Base-by-base conservation (phyloP, 2,888 invertebrate genomes). In the Clivina fossor region DNA sequence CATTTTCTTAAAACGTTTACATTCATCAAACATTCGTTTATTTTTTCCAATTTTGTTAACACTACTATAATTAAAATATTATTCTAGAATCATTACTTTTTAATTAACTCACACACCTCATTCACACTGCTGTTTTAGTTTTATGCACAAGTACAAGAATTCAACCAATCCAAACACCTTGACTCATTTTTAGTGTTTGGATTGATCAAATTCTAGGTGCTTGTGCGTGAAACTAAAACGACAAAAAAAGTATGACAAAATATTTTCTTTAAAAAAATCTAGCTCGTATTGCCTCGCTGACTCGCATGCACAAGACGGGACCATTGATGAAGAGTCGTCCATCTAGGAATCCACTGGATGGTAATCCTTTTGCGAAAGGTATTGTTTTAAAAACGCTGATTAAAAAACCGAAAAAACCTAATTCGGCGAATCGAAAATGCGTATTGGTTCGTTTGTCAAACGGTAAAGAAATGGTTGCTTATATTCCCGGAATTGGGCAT, bases 391-490 rank as follows among this genome's bases (percentile, higher is more conserved):
- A 90, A 72, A 92, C 93, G 0, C 68, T 99, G 1, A 91, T 98
- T 53, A 96, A 91, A 71, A 99, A 99, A 69, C 99, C 99, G 0
- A 98, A 95, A 74, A 99, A 99, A 71, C 99, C 99, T 0, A 99
- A 99, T 76, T 99, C 98, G 0, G 99, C 98, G 0, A 99, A 99
- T 77, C 82, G 99, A 63, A 97, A 97, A 73, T 99, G 98, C 76
- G 98, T 95, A n/a, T 73, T 96, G 49, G 92, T 99, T n/a, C 80
- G 90, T 4, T 76, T 99, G 37, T 85, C 88, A 18, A 96, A 84
- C 65, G 97, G 97, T 28, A 90, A 87, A 66, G 96, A 97, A 78
- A 89, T 90, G 83, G 84, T 88, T 1, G 92, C 97, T 0, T 96
- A 95, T 72, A 82, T 99, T 43, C 99, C 99, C 1, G 96, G 97